Evolutionary conservation across 2,888 invertebrate genomes (phyloP).

Genomic region (Dynastes grantii): DNA sequence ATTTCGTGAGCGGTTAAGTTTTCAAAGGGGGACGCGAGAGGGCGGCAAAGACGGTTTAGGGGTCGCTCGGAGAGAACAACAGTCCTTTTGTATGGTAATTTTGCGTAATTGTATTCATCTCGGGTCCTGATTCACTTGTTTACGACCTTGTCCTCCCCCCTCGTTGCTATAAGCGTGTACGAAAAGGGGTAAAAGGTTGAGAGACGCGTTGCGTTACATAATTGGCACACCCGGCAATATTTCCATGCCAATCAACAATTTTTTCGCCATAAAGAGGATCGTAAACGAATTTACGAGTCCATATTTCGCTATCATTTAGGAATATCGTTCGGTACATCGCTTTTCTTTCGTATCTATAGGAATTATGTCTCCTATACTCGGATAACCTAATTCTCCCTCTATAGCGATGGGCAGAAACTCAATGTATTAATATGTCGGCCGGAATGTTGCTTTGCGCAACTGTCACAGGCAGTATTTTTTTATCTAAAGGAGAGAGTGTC

Average conservation of each 20-base stretch:
- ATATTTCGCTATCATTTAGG: slow-evolving; percentile 21
- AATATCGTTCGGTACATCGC: not conserved
- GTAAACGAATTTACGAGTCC: slow-evolving; percentile 35
- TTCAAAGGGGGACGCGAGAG: slow-evolving; percentile 8
- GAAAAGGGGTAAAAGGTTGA: not conserved
- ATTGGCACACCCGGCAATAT: slow-evolving; percentile 25
- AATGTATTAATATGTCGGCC: too few species aligned
- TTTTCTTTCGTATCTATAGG: not conserved
- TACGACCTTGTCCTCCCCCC: slow-evolving; percentile 29
- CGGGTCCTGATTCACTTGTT: slow-evolving; percentile 41
- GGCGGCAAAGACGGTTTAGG: slow-evolving; percentile 12
- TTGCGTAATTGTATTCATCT: slow-evolving; percentile 45
- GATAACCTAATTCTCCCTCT: not conserved
- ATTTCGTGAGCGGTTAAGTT: slow-evolving; percentile 37
- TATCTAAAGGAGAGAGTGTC: too few species aligned
- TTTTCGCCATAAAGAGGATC: slow-evolving; percentile 32
- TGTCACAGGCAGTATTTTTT: too few species aligned
- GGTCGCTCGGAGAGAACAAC: slow-evolving; percentile 30
- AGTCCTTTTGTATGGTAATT: slow-evolving; percentile 42
- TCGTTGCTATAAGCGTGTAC: not conserved
- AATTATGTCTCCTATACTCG: not conserved
- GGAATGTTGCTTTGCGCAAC: not conserved
- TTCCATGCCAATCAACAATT: slow-evolving; percentile 40
- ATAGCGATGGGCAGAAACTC: too few species aligned
- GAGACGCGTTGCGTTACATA: slow-evolving; percentile 11